A percentile compares a stretch with the other conserved stretches of the same genome.
Evolutionary conservation across 1,140 invertebrate species (phyloP).

Genomic region (Ditylenchus dipsaci): DNA sequence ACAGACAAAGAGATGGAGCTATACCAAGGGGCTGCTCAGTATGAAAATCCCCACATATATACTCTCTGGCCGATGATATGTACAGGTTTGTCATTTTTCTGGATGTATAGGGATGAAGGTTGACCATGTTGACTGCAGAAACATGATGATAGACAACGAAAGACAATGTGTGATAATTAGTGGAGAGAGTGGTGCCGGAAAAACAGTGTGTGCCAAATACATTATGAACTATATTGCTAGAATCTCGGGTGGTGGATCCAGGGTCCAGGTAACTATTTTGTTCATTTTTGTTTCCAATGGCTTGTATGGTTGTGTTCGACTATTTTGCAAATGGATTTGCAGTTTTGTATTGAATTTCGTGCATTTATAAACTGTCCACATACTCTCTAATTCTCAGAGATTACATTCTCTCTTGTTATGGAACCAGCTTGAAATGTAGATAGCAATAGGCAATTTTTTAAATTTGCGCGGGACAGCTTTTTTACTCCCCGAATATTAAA

Average conservation of each 20-base stretch:
- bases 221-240: constrained; percentile 73
- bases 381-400: constrained; percentile 8
- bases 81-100: constrained; percentile 60
- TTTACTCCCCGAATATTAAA: no score
- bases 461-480: no score
- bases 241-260: constrained; percentile 69
- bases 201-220: constrained; percentile 74
- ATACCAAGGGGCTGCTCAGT: constrained; percentile 73
- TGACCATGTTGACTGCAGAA: no score
- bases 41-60: constrained; percentile 76
- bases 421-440: no score
- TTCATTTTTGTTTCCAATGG: not conserved
- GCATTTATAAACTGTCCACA: constrained; percentile 1
- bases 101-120: no score
- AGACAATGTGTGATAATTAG: constrained; percentile 75
- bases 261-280: constrained; percentile 63
- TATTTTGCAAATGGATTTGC: no score
- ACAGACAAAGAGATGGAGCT: constrained; percentile 70
- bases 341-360: no score
- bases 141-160: constrained; percentile 72
- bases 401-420: no score
- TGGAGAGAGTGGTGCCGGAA: constrained; percentile 69
- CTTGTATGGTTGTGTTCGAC: no score
- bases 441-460: no score
- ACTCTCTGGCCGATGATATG: constrained; percentile 72